Evolutionary conservation across 2,113 vertebrate species (phyloP), one percentile per base, ranked within the genome.

Genomic region (Porphyrio hochstetteri): DNA sequence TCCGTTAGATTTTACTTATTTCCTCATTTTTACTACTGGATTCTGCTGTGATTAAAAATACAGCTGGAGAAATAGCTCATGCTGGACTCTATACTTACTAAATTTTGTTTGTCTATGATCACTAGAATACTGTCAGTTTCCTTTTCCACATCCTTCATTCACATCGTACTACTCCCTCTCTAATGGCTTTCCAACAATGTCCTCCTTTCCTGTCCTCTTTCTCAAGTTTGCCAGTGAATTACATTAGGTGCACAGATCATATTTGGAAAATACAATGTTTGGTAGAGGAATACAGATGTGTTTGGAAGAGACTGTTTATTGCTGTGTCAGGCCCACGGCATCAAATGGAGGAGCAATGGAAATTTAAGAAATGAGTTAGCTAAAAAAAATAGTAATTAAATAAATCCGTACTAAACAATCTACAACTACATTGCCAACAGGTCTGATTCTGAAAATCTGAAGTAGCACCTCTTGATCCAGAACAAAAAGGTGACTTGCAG

Each of bases 401-500:
- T 70, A 59, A n/a, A 4, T 79, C 14, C 57, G 9, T 76, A 12
- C 25, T 65, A 46, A 46, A 27, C 46, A 90, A 81, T n/a, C 7
- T n/a, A 28, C 38, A 83, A 5, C 23, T 65, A 12, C 6, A 3
- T 23, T 88, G 46, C 42, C 42, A 67, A 11, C 36, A 52, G 31
- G 13, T 78, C 77, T 70, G 36, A 28, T 83, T 88, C 35, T 28
- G 27, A 86, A 93, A 61, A 48, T 46, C 52, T 38, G 38, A 78
- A 81, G 35, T 29, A 50, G n/a, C 52, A 60, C 8, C 25, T 94
- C 28, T 71, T 78, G 15, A 5, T 82, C 56, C 21, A 67, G 46
- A 72, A 18, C 31, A 56, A 50, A 86, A 35, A 57, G 15, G 16
- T 52, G 0, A 1, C 33, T 71, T 64, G 24, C 0, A 0, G 53